phyloP scores from a whole-genome alignment of 2,797 vertebrate species.

The Apogon talboti region DNA sequence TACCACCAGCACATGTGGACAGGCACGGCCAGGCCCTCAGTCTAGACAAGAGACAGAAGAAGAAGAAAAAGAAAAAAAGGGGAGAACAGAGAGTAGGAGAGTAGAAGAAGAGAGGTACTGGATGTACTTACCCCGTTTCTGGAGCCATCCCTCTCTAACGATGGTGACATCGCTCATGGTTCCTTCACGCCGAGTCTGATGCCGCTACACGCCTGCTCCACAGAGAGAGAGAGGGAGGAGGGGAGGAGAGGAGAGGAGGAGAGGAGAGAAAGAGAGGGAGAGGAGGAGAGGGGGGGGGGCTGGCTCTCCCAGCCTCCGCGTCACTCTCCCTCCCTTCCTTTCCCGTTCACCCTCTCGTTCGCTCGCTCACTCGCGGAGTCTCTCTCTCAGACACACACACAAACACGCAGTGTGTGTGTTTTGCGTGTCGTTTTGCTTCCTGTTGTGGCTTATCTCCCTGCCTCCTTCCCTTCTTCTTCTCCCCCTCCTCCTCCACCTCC shows the following conservation, averaged over 20 bases:
- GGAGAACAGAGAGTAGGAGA: slow-evolving; percentile 37
- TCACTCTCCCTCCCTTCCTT: slow-evolving; percentile 86
- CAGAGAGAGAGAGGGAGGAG: slow-evolving; percentile 79
- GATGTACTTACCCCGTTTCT: slow-evolving; percentile 95
- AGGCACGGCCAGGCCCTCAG: slow-evolving; percentile 66
- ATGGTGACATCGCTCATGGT: slow-evolving; percentile 99
- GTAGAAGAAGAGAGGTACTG: slow-evolving; percentile 50
- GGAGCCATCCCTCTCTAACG: slow-evolving; percentile 99
- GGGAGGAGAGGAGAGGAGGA: slow-evolving; percentile 58
- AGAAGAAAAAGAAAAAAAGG: slow-evolving; percentile 45
- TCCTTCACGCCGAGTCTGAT: slow-evolving; percentile 91
- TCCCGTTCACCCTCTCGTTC: slow-evolving; percentile 87
- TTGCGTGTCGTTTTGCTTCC: slow-evolving; percentile 72
- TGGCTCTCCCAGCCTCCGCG: slow-evolving; percentile 83
- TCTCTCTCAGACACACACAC: slow-evolving; percentile 65
- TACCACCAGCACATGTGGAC: slow-evolving; percentile 77
- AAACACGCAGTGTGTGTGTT: slow-evolving; percentile 51
- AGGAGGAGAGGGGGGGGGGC: slow-evolving; percentile 77
- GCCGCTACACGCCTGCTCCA: slow-evolving; percentile 86
- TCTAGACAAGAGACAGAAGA: slow-evolving; percentile 71
- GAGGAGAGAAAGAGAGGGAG: slow-evolving; percentile 73
- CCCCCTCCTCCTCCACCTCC: slow-evolving; percentile 60
- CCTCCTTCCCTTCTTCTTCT: slow-evolving; percentile 61
- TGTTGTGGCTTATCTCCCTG: slow-evolving; percentile 80
- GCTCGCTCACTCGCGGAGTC: slow-evolving; percentile 76